Percentiles rank a stretch among this genome's conserved stretches.
phyloP scores from a whole-genome alignment of 2,113 vertebrate species.

The Corythoichthys intestinalis region DNA sequence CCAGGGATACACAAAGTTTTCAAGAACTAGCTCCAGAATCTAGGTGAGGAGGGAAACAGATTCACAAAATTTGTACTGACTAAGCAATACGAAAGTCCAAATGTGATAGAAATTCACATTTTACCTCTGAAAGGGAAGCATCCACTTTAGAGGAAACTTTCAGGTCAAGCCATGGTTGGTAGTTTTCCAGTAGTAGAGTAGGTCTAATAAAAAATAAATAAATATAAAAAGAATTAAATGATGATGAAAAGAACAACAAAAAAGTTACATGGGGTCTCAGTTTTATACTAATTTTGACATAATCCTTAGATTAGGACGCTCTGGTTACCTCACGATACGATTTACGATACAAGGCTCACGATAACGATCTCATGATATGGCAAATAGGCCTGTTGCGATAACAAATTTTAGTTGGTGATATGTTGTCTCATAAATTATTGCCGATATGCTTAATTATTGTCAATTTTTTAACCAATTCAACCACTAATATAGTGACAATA shows the following conservation, averaged over 20 bases:
- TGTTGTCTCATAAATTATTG: too few species aligned
- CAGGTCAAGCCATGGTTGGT: conserved; percentile 93
- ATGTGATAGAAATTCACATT: background rate
- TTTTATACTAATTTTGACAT: background rate
- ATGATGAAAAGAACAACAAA: background rate
- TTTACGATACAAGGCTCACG: too few species aligned
- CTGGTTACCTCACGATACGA: too few species aligned
- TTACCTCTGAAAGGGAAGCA: conserved; percentile 90
- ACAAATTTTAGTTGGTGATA: too few species aligned
- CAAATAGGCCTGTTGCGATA: too few species aligned
- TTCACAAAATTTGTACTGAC: background rate
- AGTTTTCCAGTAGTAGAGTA: conserved; percentile 91
- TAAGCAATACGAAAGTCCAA: too few species aligned
- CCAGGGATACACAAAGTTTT: conserved; percentile 98
- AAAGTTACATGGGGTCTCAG: background rate
- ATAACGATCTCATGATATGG: too few species aligned
- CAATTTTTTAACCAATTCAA: too few species aligned
- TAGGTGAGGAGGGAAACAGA: conserved; percentile 47
- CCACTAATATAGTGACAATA: too few species aligned
- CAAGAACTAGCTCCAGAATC: conserved; percentile 93
- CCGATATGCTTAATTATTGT: too few species aligned
- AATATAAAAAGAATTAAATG: too few species aligned
- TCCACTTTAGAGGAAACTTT: conserved; percentile 93
- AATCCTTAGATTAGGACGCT: too few species aligned
- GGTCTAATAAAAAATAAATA: conserved; percentile 73